phyloP scores from a whole-genome alignment of 2,888 invertebrate genomes.

The Drosophila pegasa region DNA sequence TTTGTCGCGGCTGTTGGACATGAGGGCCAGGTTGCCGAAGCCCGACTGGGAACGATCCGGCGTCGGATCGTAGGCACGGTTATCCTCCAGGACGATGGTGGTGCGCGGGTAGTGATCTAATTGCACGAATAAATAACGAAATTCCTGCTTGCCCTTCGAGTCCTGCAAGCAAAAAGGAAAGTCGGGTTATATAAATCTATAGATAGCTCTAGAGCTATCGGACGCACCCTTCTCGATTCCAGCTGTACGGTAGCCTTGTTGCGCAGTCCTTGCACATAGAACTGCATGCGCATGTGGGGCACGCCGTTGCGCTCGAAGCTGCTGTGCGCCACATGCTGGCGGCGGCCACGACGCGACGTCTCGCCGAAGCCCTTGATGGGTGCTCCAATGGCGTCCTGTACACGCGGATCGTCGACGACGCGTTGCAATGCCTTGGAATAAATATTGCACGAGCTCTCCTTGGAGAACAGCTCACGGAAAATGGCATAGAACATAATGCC shows the following conservation, averaged over 20 bases:
- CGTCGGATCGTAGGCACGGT: constrained; percentile 85
- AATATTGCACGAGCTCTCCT: constrained; percentile 93
- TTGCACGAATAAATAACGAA: constrained; percentile 93
- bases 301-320: constrained; percentile 91
- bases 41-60: constrained; percentile 34
- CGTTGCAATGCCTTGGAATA: constrained; percentile 92
- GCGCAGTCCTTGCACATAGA: constrained; percentile 93
- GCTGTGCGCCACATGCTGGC: constrained; percentile 93
- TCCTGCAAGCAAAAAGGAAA: constrained; percentile 87
- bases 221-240: constrained; percentile 91
- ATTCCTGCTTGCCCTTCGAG: constrained; percentile 90
- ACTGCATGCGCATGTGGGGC: constrained; percentile 94
- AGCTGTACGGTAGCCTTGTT: constrained; percentile 93
- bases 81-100: constrained; percentile 92
- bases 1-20: constrained; percentile 69
- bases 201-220: neutral
- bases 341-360: constrained; percentile 92
- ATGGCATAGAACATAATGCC: constrained; percentile 93
- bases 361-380: constrained; percentile 96
- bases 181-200: neutral
- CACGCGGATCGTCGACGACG: constrained; percentile 90
- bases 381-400: constrained; percentile 93
- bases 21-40: constrained; percentile 59
- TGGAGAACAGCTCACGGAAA: constrained; percentile 94
- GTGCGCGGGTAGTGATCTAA: constrained; percentile 91